Conservation (phyloP, 2,113 vertebrate species). For the Myotis davidii region DNA sequence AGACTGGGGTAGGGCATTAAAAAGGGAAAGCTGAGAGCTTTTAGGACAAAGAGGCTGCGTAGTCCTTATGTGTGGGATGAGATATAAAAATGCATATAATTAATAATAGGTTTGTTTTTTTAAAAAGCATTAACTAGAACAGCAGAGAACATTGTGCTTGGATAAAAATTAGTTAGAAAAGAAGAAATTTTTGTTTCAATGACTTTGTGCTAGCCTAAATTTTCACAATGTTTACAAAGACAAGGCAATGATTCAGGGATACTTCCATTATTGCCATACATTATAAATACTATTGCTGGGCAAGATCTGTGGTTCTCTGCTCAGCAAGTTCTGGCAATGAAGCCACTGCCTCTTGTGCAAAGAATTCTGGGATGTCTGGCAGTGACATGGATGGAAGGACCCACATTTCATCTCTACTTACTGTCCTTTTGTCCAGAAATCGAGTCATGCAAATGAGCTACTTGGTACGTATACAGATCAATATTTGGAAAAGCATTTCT, state of each 20-base stretch:
- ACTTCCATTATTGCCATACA: slow-evolving; percentile 50
- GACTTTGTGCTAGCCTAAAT: slow-evolving; percentile 23
- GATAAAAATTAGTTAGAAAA: slow-evolving; percentile 57
- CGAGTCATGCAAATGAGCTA: slow-evolving; percentile 79
- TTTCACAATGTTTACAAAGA: slow-evolving; percentile 67
- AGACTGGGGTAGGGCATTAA: neutral
- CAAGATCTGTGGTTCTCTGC: slow-evolving; percentile 69
- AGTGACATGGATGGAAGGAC: slow-evolving; percentile 79
- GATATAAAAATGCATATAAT: slow-evolving; percentile 46
- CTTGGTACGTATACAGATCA: slow-evolving; percentile 80
- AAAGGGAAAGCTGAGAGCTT: neutral
- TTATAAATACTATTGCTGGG: slow-evolving; percentile 68
- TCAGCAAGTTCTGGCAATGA: slow-evolving; percentile 79
- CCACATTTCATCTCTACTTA: slow-evolving; percentile 78
- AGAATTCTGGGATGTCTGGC: slow-evolving; percentile 79
- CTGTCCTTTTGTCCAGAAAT: slow-evolving; percentile 79
- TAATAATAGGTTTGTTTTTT: slow-evolving; percentile 27
- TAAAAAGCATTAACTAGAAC: neutral
- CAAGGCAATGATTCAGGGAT: slow-evolving; percentile 67
- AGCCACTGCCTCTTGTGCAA: slow-evolving; percentile 66
- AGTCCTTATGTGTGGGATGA: slow-evolving; percentile 7
- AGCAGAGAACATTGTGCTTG: neutral
- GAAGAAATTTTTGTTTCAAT: slow-evolving; percentile 32
- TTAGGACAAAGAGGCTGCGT: slow-evolving; percentile 42
- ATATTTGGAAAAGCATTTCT: slow-evolving; percentile 59